These are phyloP conservation scores for Nemoura dubitans DNA, from an alignment of 2,888 invertebrate species.

Conservation along the genomic window DNA sequence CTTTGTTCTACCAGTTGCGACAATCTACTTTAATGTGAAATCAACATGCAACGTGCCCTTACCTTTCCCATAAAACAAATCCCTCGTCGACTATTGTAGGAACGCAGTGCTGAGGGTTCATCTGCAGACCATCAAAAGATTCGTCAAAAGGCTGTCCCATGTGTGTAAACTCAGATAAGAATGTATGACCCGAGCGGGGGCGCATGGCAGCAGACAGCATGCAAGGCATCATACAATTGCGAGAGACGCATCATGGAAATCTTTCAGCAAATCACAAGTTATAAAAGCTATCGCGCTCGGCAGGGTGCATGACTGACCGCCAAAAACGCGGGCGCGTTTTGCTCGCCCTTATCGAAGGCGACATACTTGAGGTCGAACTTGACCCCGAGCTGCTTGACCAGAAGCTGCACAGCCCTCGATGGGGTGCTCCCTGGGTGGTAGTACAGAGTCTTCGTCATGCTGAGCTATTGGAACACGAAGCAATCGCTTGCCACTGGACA, in stretches of 20 bases:
- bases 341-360: constrained; percentile 8
- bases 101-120: constrained; percentile 85
- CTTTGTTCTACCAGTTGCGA: background rate
- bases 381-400: constrained; percentile 26
- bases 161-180: too few relatives aligned
- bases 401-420: constrained; percentile 30
- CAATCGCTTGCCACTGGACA: too few relatives aligned
- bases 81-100: constrained; percentile 87
- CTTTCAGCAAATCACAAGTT: too few relatives aligned
- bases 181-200: too few relatives aligned
- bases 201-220: too few relatives aligned
- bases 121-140: constrained; percentile 60
- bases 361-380: constrained; percentile 38
- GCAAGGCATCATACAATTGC: too few relatives aligned
- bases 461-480: background rate
- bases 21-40: too few relatives aligned
- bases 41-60: constrained; percentile 50
- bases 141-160: too few relatives aligned
- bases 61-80: constrained; percentile 80
- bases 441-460: constrained; percentile 40
- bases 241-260: too few relatives aligned
- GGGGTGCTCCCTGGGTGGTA: constrained; percentile 35
- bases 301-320: too few relatives aligned
- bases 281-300: too few relatives aligned
- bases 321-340: background rate